These are phyloP conservation scores for Biston betularia DNA, from an alignment of 2,888 invertebrate genomes.

Conservation along the genomic window DNA sequence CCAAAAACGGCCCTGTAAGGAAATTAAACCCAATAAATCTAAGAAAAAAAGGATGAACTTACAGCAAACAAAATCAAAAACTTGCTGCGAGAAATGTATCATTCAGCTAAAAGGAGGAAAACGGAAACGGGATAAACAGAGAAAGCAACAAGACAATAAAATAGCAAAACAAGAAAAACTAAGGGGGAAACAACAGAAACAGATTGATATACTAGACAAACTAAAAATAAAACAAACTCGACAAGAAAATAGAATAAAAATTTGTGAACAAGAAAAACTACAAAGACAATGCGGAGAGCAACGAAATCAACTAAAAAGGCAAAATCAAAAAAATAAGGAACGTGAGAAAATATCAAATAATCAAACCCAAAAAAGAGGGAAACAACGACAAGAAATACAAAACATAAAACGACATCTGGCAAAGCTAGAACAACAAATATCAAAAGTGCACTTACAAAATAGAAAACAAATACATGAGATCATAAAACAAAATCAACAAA, in stretches of 20 bases:
- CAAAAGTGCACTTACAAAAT: not conserved
- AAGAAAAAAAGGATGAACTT: not conserved
- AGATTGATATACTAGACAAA: not conserved
- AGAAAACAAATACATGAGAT: not conserved
- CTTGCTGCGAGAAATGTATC: not conserved
- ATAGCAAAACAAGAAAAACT: not conserved
- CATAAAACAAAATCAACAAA: not conserved
- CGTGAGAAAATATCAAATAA: not conserved
- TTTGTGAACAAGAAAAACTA: not conserved
- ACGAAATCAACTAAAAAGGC: not conserved
- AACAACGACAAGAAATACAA: slow-evolving; percentile 1
- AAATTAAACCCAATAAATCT: not conserved
- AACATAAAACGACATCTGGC: not conserved
- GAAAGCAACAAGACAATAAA: not conserved
- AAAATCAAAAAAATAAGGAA: not conserved
- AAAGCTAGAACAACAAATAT: slow-evolving; percentile 5
- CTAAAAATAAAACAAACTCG: not conserved
- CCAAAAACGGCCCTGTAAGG: not conserved
- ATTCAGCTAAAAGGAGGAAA: not conserved
- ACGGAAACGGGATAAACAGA: not conserved
- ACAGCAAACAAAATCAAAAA: not conserved
- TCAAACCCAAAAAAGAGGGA: not conserved
- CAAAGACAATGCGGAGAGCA: not conserved
- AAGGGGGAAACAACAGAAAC: not conserved
- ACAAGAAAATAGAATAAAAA: not conserved